A percentile compares a stretch with the other conserved stretches of the same genome.
These are phyloP conservation scores for Pocillopora meandrina DNA, from an alignment of 92 coral and sea anemone species.

Conservation along the genomic window DNA sequence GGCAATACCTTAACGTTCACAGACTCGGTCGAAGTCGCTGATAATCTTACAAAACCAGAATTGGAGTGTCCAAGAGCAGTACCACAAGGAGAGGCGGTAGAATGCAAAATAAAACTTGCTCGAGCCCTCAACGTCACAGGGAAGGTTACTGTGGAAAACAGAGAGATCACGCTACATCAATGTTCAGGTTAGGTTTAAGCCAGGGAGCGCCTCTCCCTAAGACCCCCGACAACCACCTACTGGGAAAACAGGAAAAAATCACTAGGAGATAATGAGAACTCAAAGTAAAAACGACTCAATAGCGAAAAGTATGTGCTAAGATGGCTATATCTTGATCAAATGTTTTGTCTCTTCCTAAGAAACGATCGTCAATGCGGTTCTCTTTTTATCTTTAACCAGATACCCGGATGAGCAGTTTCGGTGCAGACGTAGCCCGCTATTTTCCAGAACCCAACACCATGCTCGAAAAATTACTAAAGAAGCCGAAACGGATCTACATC, in stretches of 20 bases:
- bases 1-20: conserved; percentile 1
- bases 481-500: conserved; percentile 1
- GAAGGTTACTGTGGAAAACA: background rate
- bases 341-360: background rate
- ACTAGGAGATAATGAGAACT: no score
- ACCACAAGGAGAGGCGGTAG: conserved; percentile 10
- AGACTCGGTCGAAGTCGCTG: conserved; percentile 14
- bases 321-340: background rate
- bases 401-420: conserved; percentile 11
- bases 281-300: background rate
- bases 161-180: background rate
- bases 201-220: background rate
- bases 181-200: conserved; percentile 12
- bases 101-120: background rate
- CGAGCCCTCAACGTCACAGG: conserved; percentile 28
- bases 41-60: conserved; percentile 28
- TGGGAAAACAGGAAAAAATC: background rate
- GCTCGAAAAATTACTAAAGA: background rate
- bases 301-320: background rate
- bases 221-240: no score
- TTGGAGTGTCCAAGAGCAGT: conserved; percentile 12
- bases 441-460: background rate
- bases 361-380: background rate
- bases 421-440: conserved; percentile 7
- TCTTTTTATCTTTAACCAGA: background rate